A percentile compares a stretch with the other conserved stretches of the same genome.
Evolutionary conservation across 2,888 invertebrate species (phyloP).

Genomic region (Dione vanillae): DNA sequence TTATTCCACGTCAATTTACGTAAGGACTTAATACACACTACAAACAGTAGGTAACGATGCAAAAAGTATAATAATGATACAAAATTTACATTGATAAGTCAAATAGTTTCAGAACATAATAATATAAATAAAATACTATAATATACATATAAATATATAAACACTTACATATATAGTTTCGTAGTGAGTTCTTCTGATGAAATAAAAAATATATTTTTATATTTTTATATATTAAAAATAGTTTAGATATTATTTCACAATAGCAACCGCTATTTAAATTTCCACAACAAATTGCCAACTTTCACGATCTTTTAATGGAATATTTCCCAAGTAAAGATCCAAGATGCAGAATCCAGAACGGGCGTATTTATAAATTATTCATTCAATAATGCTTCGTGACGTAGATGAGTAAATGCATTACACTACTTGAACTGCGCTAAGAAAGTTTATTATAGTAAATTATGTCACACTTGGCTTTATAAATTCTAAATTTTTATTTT

Average conservation of each 20-base stretch:
- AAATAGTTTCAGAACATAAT: too few species aligned
- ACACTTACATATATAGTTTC: too few species aligned
- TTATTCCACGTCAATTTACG: too few species aligned
- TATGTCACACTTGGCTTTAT: constrained; percentile 12
- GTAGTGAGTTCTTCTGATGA: too few species aligned
- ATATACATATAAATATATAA: too few species aligned
- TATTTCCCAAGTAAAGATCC: constrained; percentile 22
- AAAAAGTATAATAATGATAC: too few species aligned
- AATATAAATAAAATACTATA: too few species aligned
- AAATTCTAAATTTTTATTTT: not conserved
- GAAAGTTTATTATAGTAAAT: constrained; percentile 23
- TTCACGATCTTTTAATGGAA: constrained; percentile 17
- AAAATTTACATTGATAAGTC: too few species aligned
- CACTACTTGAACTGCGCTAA: constrained; percentile 13
- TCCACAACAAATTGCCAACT: constrained; percentile 25
- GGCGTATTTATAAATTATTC: constrained; percentile 36
- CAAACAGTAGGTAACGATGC: too few species aligned
- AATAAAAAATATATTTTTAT: too few species aligned
- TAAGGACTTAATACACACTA: too few species aligned
- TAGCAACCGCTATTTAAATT: constrained; percentile 10
- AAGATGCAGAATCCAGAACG: constrained; percentile 18
- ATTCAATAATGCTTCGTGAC: constrained; percentile 43
- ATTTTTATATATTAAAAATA: not conserved
- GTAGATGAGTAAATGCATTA: constrained; percentile 34
- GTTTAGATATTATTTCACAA: constrained; percentile 7